A percentile compares a stretch with the other conserved stretches of the same genome.
phyloP scores from a whole-genome alignment of 1,140 invertebrate genomes.

The Phenacoccus solenopsis region DNA sequence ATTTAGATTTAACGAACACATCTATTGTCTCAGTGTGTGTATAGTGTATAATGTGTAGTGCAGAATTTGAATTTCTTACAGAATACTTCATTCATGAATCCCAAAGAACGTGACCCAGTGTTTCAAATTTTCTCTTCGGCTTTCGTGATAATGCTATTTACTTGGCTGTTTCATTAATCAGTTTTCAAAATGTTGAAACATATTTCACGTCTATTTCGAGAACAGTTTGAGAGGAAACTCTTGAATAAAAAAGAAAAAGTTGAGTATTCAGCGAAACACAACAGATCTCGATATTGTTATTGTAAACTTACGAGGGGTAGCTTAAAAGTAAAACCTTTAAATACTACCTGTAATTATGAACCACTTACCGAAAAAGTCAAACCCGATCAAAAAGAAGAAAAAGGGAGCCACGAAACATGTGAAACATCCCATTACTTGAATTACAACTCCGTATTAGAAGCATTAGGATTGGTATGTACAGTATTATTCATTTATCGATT shows the following conservation, averaged over 20 bases:
- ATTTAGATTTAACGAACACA: no score
- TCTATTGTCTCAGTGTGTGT: no score
- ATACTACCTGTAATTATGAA: not conserved
- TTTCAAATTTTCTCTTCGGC: no score
- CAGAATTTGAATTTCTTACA: no score
- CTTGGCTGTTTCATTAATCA: no score
- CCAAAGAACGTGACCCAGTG: no score
- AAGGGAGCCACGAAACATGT: not conserved
- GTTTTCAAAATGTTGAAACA: slow-evolving; percentile 7
- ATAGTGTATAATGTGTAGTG: no score
- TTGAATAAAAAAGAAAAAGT: not conserved
- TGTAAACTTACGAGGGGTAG: not conserved
- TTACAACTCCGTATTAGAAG: not conserved
- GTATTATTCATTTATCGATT: not conserved
- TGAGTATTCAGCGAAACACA: not conserved
- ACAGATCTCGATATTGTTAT: not conserved
- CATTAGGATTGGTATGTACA: not conserved
- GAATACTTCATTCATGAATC: no score
- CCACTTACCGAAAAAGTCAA: not conserved
- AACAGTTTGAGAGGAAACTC: not conserved
- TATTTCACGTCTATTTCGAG: not conserved
- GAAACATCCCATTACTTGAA: not conserved
- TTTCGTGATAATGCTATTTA: no score
- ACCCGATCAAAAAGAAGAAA: not conserved
- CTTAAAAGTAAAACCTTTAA: not conserved